These are phyloP conservation scores for Buathra laborator DNA, from an alignment of 2,888 invertebrate genomes.

Conservation along the genomic window DNA sequence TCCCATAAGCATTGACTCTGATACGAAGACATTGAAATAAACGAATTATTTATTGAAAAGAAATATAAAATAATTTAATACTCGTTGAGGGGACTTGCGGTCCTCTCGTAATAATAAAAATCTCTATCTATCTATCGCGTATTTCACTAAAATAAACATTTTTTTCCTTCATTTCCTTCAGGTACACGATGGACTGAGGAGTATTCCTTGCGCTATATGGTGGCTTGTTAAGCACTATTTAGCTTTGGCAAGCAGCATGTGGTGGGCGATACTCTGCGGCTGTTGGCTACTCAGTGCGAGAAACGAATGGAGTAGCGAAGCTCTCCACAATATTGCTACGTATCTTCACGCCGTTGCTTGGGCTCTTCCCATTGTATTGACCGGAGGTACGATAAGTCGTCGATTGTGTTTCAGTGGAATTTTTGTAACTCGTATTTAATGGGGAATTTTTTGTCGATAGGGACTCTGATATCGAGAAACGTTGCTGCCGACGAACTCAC, in stretches of 20 bases:
- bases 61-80: constrained; percentile 14
- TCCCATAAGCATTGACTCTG: no score
- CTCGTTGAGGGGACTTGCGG: not conserved
- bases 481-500: constrained; percentile 93
- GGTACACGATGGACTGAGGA: constrained; percentile 85
- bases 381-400: constrained; percentile 87
- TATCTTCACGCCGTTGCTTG: constrained; percentile 95
- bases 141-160: not conserved
- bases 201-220: constrained; percentile 90
- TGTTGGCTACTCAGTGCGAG: constrained; percentile 96
- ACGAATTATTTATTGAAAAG: no score
- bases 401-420: not conserved
- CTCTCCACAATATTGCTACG: constrained; percentile 93
- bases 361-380: constrained; percentile 94
- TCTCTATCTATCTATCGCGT: not conserved
- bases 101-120: not conserved
- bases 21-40: no score
- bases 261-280: constrained; percentile 95
- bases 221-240: constrained; percentile 93
- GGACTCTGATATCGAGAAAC: constrained; percentile 91
- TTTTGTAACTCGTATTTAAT: not conserved
- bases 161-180: constrained; percentile 10
- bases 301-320: constrained; percentile 97
- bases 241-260: constrained; percentile 92
- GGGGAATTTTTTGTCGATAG: constrained; percentile 66